Evolutionary conservation across 2,113 vertebrate genomes (phyloP), one percentile per base, ranked within the genome.

Genomic region (Alexandromys fortis): DNA sequence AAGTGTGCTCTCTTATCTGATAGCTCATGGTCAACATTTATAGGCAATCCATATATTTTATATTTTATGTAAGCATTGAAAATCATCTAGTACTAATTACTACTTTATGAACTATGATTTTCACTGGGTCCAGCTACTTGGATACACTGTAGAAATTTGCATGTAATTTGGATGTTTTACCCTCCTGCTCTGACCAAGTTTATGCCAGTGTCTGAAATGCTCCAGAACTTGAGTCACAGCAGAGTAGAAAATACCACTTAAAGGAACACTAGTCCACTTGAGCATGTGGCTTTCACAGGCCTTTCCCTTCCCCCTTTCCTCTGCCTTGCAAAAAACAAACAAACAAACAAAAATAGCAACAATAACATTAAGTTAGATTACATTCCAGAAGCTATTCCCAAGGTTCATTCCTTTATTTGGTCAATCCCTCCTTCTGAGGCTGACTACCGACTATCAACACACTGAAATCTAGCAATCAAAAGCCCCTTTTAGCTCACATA

Each of bases 121-220:
- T 72, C 28, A 92, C 24, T 67, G 58, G 0, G 7, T 81, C 30
- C 16, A 86, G 76, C 7, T 85, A 92, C 24, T 70, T 90, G 22
- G 13, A 86, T 95, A 35, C 55, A 92, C 73, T 91, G 92, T 90
- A 9, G 17, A 94, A 89, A 58, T 90, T 86, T 90, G 45, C 22
- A 90, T 65, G 6, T 91, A 28, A 68, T 83, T 87, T 92, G n/a
- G 5, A 79, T 67, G 12, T 13, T 45, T 45, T 2, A 68, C 12
- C 1, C 35, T 45, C 26, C 58, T 47, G 61, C n/a, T 83, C 81
- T 63, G 55, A n/a, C 78, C 73, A 87, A 26, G 68, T 16, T 47
- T 67, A 42, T 65, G 77, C 2, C 22, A 65, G 75, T 79, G 61
- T 38, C 5, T 65, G 35, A 77, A 94, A 72, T 47, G 5, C 1